These are phyloP conservation scores for Coturnix japonica DNA, from an alignment of 2,113 vertebrate species.

Conservation along the genomic window DNA sequence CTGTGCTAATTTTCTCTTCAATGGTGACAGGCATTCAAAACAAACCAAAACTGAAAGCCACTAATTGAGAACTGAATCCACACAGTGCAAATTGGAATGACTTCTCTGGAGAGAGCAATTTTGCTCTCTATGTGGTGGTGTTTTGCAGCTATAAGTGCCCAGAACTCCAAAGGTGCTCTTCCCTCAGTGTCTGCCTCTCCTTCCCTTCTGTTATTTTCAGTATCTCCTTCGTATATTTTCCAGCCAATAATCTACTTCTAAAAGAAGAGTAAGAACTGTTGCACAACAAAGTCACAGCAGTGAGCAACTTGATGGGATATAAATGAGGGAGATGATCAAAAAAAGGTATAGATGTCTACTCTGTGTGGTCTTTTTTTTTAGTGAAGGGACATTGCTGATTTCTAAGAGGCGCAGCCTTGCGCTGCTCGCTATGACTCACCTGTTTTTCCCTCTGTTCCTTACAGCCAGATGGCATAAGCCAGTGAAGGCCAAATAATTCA, in stretches of 20 bases:
- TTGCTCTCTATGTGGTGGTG: conserved; percentile 4
- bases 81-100: not conserved
- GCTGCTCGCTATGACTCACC: not conserved
- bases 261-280: not conserved
- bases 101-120: not conserved
- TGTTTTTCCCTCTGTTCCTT: conserved; percentile 31
- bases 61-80: conserved; percentile 44
- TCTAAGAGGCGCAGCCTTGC: not conserved
- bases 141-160: not conserved
- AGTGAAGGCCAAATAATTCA: conserved; percentile 31
- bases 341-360: not conserved
- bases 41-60: conserved; percentile 22
- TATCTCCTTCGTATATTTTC: not conserved
- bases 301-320: not conserved
- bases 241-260: not conserved
- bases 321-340: not conserved
- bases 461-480: conserved; percentile 22
- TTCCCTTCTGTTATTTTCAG: not conserved
- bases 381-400: not conserved
- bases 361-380: not conserved
- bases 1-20: conserved; percentile 15
- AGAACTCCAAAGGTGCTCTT: conserved; percentile 4
- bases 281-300: not conserved
- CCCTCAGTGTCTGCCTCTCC: not conserved
- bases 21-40: conserved; percentile 22